phyloP scores from a whole-genome alignment of 2,888 invertebrate genomes.

The Imbricaverruca yamaguchii region DNA sequence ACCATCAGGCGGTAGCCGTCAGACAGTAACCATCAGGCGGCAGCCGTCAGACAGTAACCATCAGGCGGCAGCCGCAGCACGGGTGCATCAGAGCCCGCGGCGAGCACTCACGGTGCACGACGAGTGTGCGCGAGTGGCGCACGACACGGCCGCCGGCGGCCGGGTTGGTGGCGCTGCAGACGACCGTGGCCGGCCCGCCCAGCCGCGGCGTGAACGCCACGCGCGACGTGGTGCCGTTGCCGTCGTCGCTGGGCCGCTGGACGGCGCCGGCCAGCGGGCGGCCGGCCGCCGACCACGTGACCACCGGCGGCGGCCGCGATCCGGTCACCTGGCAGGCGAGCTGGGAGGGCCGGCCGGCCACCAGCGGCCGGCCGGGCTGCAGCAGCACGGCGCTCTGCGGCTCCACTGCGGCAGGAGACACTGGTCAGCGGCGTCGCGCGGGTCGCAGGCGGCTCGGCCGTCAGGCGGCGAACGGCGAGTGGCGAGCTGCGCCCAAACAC shows the following conservation, averaged over 20 bases:
- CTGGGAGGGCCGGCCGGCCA: conserved; percentile 25
- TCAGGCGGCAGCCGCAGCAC: no score
- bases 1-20: no score
- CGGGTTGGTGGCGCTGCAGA: conserved; percentile 29
- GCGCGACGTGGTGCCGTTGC: conserved; percentile 29
- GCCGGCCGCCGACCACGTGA: conserved; percentile 29
- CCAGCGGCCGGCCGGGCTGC: not conserved
- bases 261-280: conserved; percentile 26
- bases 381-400: no score
- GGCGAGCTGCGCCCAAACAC: no score
- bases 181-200: conserved; percentile 27
- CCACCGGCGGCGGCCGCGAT: conserved; percentile 29
- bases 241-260: conserved; percentile 24
- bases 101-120: conserved; percentile 24
- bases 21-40: no score
- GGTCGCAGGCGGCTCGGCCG: no score
- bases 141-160: conserved; percentile 24
- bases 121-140: conserved; percentile 24
- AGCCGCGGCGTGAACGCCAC: conserved; percentile 26
- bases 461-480: no score
- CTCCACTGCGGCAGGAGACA: no score
- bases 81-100: no score
- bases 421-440: no score
- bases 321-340: conserved; percentile 31
- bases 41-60: no score